phyloP scores from a whole-genome alignment of 2,113 vertebrate genomes.

The Anser cygnoides region DNA sequence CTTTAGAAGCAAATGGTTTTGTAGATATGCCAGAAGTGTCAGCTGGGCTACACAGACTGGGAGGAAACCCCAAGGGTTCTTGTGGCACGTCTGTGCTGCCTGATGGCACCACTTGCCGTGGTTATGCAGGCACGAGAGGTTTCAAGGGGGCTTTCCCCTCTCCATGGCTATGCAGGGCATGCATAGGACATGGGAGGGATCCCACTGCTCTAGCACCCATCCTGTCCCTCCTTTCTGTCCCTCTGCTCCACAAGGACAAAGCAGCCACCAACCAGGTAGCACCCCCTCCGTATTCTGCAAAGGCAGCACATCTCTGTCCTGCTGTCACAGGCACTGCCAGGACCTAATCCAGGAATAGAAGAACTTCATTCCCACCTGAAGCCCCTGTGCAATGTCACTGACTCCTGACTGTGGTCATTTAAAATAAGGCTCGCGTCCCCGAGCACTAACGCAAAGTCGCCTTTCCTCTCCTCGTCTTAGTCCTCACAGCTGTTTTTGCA shows the following conservation, averaged over 20 bases:
- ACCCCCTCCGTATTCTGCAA: neutral
- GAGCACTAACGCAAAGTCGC: neutral
- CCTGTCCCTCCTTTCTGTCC: neutral
- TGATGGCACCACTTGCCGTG: neutral
- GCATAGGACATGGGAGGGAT: too few relatives aligned
- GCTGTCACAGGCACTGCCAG: neutral
- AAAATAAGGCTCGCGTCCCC: neutral
- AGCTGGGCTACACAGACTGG: neutral
- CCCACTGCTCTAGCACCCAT: neutral
- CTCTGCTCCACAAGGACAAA: neutral
- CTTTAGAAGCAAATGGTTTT: neutral
- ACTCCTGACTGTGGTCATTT: neutral
- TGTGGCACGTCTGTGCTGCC: accelerated
- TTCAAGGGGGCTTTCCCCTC: neutral
- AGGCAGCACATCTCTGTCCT: neutral
- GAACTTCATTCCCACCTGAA: neutral
- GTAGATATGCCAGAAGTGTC: neutral
- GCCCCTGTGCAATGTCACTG: neutral
- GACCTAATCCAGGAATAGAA: neutral
- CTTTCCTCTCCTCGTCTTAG: neutral
- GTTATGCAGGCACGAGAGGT: neutral
- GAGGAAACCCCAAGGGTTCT: neutral
- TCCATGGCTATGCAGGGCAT: neutral
- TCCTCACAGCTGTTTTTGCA: neutral
- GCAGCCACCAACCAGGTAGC: accelerated